Percentiles rank a stretch among this genome's conserved stretches.
Evolutionary conservation across 2,888 invertebrate genomes (phyloP).

Genomic region (Apamea sordens): DNA sequence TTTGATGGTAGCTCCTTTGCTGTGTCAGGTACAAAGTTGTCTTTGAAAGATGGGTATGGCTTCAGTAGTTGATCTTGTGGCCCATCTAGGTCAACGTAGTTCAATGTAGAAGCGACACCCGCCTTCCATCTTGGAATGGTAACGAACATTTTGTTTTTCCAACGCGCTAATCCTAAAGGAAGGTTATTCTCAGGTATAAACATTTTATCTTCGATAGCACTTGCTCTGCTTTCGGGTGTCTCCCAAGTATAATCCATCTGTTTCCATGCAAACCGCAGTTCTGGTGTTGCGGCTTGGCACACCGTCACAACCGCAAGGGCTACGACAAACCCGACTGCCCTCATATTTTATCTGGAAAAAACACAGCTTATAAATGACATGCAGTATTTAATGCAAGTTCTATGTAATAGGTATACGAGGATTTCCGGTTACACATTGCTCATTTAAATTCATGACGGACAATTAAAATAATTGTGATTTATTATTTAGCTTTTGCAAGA

Average conservation of each 20-base stretch:
- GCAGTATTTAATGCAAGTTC: constrained; percentile 13
- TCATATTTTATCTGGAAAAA: constrained; percentile 77
- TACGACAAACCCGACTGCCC: constrained; percentile 74
- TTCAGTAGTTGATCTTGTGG: constrained; percentile 93
- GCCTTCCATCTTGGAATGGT: constrained; percentile 93
- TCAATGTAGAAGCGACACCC: constrained; percentile 93
- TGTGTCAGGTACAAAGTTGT: constrained; percentile 93
- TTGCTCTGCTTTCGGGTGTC: constrained; percentile 89
- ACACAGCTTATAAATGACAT: constrained; percentile 3
- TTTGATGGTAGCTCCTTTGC: constrained; percentile 88
- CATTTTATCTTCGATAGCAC: constrained; percentile 90
- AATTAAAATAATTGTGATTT: constrained; percentile 45
- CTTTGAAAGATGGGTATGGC: constrained; percentile 94
- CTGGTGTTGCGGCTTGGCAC: constrained; percentile 87
- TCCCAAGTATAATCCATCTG: constrained; percentile 93
- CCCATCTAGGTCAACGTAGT: constrained; percentile 91
- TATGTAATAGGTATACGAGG: neutral
- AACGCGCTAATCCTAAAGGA: constrained; percentile 93
- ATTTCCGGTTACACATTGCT: constrained; percentile 43
- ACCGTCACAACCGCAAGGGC: constrained; percentile 76
- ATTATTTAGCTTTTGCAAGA: constrained; percentile 37
- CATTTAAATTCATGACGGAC: constrained; percentile 39
- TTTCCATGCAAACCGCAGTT: constrained; percentile 93
- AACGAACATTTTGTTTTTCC: constrained; percentile 93
- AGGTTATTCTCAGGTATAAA: constrained; percentile 92